Evolutionary conservation across 2,113 vertebrate species (phyloP), one percentile per base, ranked within the genome.

Genomic region (Salvelinus alpinus): DNA sequence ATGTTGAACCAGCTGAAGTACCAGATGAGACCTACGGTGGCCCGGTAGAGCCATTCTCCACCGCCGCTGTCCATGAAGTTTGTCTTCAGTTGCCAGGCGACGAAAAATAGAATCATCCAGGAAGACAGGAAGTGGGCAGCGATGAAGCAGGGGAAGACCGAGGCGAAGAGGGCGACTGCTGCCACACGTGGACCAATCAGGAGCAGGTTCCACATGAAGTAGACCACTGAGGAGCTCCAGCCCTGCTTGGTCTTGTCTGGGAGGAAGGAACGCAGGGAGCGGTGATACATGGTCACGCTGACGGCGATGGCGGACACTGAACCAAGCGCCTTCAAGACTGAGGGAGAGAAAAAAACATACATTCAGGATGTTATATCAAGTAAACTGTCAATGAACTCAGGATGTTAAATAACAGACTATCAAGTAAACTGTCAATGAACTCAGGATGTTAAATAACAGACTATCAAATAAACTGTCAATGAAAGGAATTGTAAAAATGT

Each of bases 1-100:
- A 96, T 92, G 0, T 90, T 95, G 79, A 97, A 96, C 97, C 96
- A 98, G 86, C 89, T 88, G 62, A 98, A 97, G 73, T 97, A 97
- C 77, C 95, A 95, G 71, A 97, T 93, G 20, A 94, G 86, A 0
- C 92, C 96, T 66, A 96, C 94, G 0, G 90, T 64, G 31, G 84
- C 91, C 2, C 93, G 89, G 85, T 94, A 98, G 1, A 96, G 88
- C 89, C 91, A 89, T 78, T 97, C 96, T 0, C 92, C 90, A 0
- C 38, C 0, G 0, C 69, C 0, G 0, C 71, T 80, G 0, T 93
- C 92, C 96, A 98, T 98, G 11, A 98, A 94, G 66, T 83, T 2
- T 0, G 95, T 96, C 65, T 86, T 79, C 78, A 91, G 91, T 1
- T 91, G 70, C 80, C 88, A 93, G 14, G 91, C 92, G 86, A 91